Percentiles rank a stretch among this genome's conserved stretches.
These are phyloP conservation scores for Malthinus flaveolus DNA, from an alignment of 2,888 invertebrate species.

Conservation along the genomic window DNA sequence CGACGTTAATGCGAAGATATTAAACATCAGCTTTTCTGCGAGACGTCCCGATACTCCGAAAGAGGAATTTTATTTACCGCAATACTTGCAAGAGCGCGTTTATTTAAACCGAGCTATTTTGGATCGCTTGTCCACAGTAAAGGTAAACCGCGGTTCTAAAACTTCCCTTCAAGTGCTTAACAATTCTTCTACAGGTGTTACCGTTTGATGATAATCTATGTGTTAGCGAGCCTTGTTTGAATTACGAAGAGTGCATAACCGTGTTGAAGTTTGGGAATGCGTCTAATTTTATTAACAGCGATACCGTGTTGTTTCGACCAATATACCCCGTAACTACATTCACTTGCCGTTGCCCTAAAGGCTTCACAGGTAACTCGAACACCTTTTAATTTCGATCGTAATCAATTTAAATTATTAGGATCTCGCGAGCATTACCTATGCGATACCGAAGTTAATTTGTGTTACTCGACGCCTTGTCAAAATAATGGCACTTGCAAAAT, in stretches of 20 bases:
- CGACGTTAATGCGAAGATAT: slow-evolving; percentile 81
- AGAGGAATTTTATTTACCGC: slow-evolving; percentile 81
- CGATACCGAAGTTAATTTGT: slow-evolving; percentile 94
- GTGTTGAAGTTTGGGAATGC: slow-evolving; percentile 93
- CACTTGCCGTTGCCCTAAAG: slow-evolving; percentile 87
- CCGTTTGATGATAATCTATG: slow-evolving; percentile 97
- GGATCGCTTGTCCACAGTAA: slow-evolving; percentile 84
- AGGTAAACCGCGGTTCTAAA: no score
- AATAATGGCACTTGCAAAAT: slow-evolving; percentile 85
- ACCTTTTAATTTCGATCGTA: not conserved
- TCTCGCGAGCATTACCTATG: slow-evolving; percentile 89
- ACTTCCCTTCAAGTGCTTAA: no score
- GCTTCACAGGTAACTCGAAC: slow-evolving; percentile 74
- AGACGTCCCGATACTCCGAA: slow-evolving; percentile 76
- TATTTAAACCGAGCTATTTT: slow-evolving; percentile 88
- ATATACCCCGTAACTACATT: slow-evolving; percentile 95
- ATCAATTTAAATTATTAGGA: slow-evolving; percentile 56
- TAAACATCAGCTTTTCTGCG: slow-evolving; percentile 94
- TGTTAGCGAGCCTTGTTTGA: slow-evolving; percentile 91
- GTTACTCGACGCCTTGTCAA: slow-evolving; percentile 92
- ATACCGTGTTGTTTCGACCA: slow-evolving; percentile 88
- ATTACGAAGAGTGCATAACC: slow-evolving; percentile 90
- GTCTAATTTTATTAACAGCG: slow-evolving; percentile 85
- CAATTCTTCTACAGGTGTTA: slow-evolving; percentile 65
- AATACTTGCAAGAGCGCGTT: slow-evolving; percentile 90